phyloP scores from a whole-genome alignment of 2,888 invertebrate species.

The Globia sparganii region DNA sequence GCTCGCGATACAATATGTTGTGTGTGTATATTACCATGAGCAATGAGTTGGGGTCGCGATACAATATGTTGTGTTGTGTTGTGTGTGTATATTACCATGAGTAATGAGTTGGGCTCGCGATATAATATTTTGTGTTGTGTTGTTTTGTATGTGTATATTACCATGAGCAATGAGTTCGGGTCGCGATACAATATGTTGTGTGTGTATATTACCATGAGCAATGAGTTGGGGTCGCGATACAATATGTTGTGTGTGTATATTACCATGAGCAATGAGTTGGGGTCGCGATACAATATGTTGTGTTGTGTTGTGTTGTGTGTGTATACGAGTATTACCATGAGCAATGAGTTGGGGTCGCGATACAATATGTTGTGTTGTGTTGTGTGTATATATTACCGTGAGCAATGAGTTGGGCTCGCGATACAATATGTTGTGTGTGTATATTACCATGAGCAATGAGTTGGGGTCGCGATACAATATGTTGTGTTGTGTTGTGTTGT shows the following conservation, averaged over 20 bases:
- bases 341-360: neutral
- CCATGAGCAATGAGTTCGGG: neutral
- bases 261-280: conserved; percentile 2
- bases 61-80: conserved; percentile 27
- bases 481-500: conserved; percentile 16
- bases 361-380: conserved; percentile 27
- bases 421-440: conserved; percentile 33
- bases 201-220: conserved; percentile 12
- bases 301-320: conserved; percentile 8
- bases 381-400: conserved; percentile 7
- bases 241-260: conserved; percentile 30
- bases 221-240: conserved; percentile 3
- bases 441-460: neutral
- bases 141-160: conserved; percentile 13
- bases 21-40: conserved; percentile 16
- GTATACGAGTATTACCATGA: conserved; percentile 13
- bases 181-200: conserved; percentile 26
- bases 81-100: conserved; percentile 14
- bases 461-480: conserved; percentile 17
- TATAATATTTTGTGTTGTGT: conserved; percentile 26
- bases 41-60: neutral
- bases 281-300: conserved; percentile 22
- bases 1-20: conserved; percentile 22
- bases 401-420: neutral
- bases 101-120: neutral